Evolutionary conservation across 2,797 vertebrate species (phyloP).

Genomic region (Periparus ater): DNA sequence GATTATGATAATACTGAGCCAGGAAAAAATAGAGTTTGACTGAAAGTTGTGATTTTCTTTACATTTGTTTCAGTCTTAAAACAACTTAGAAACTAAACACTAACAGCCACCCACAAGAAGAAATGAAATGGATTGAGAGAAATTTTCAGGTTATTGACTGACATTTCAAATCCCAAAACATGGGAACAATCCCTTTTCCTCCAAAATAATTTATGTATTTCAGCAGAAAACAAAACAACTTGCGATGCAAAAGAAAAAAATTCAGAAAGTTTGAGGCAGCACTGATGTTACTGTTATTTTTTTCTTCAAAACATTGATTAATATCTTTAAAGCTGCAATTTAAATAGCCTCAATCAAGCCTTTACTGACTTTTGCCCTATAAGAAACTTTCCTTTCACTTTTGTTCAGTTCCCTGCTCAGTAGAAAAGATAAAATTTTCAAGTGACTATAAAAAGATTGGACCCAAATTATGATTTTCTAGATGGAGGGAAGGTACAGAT

Average conservation of each 20-base stretch:
- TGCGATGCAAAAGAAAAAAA: not conserved
- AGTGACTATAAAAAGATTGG: not conserved
- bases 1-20: not conserved
- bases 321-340: not conserved
- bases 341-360: not conserved
- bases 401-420: not conserved
- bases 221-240: not conserved
- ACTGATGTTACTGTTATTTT: not conserved
- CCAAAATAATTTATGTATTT: not conserved
- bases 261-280: not conserved
- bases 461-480: not conserved
- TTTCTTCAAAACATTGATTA: not conserved
- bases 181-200: not conserved
- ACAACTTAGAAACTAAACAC: not conserved
- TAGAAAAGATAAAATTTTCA: not conserved
- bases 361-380: not conserved
- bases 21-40: not conserved
- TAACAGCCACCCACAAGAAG: not conserved
- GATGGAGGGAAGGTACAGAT: not conserved
- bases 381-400: not conserved
- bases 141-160: not conserved
- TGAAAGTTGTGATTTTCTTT: not conserved
- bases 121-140: not conserved
- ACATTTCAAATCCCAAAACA: not conserved
- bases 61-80: not conserved